Base-by-base conservation (phyloP, 2,888 invertebrate species). In the Ypsolopha sequella region DNA sequence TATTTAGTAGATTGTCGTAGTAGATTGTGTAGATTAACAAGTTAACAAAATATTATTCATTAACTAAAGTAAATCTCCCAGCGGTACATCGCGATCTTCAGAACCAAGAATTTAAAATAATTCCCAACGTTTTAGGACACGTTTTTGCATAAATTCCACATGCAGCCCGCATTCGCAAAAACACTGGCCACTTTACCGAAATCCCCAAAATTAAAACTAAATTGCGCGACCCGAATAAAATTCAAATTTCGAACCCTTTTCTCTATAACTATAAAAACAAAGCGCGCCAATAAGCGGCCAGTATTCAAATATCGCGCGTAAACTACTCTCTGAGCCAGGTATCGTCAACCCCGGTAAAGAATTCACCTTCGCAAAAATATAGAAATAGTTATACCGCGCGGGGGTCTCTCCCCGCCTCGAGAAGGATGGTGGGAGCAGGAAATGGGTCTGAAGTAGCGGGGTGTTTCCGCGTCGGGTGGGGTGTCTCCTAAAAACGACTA, bases 401-500 rank as follows among this genome's bases (percentile, higher is more conserved):
- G 64, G 63, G 60, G 55, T 55, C 60, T 55, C 62, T 57, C 64
- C 68, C 65, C 61, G 56, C 60, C 56, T 58, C 55, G 58, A 68
- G 74, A 65, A 66, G 63, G 70, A 67, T 71, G 66, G 54, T 67
- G 73, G 73, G 65, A 43, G 72, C 72, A 77, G 84, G 84, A 82
- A 82, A 77, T 74, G 80, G 80, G 77, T 66, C 24, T 24, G 76
- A 74, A 76, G 80, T 70, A 70, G 76, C 65, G 68, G 76, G 79
- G 80, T 69, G 78, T 74, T 77, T 70, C 76, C 77, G 70, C 76
- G 73, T 66, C 68, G 74, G 75, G 76, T 60, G 81, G 85, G 85
- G 84, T 76, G 81, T 80, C 84, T 81, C 84, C 85, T 85, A 85
- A 86, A 86, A 86, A 86, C 85, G 82, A 84, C 81, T 84, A 85